Conservation (phyloP, 2,113 vertebrate genomes). For the Peromyscus maniculatus region DNA sequence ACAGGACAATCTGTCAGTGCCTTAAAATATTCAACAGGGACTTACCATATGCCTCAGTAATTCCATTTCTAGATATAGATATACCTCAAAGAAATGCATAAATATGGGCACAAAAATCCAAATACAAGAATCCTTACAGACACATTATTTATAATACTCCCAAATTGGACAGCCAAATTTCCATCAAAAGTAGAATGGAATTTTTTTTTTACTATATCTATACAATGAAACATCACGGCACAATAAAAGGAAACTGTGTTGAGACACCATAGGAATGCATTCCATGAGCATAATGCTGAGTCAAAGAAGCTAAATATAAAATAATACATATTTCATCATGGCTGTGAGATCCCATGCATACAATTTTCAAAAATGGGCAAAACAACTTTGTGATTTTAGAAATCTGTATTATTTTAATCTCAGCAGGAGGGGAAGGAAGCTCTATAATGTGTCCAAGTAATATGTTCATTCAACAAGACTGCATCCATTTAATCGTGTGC, state of each 20-base stretch:
- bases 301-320: not conserved
- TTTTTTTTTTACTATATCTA: not conserved
- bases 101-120: not conserved
- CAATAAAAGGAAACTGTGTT: not conserved
- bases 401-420: not conserved
- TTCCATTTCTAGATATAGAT: not conserved
- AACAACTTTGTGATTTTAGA: slow-evolving; percentile 1
- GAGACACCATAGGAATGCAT: not conserved
- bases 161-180: not conserved
- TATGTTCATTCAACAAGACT: not conserved
- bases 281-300: not conserved
- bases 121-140: slow-evolving; percentile 5
- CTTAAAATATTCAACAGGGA: slow-evolving; percentile 22
- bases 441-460: not conserved
- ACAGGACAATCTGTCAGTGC: slow-evolving; percentile 36
- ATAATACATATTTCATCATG: not conserved
- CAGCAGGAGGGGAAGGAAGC: not conserved
- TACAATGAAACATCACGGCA: not conserved
- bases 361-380: not conserved
- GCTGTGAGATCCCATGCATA: not conserved
- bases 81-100: slow-evolving; percentile 38
- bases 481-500: not conserved
- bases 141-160: slow-evolving; percentile 9
- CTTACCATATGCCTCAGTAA: slow-evolving; percentile 1
- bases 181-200: slow-evolving; percentile 41